phyloP scores from a whole-genome alignment of 2,888 invertebrate species.

The Scelioninae gen. 1 region DNA sequence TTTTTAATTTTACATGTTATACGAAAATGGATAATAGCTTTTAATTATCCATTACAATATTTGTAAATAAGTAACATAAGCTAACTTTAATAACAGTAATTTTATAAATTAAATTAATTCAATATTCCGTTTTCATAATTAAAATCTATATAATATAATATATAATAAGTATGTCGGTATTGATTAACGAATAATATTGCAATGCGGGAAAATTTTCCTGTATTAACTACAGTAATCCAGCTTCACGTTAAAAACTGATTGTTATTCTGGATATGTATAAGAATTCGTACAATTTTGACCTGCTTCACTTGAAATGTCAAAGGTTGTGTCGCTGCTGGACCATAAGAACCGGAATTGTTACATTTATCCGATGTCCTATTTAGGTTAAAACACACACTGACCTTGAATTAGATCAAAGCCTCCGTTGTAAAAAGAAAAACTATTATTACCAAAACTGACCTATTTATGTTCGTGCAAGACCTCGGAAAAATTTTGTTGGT shows the following conservation, averaged over 20 bases:
- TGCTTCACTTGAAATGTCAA: conserved; percentile 26
- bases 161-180: neutral
- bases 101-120: neutral
- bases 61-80: neutral
- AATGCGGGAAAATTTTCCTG: neutral
- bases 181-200: conserved; percentile 18
- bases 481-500: conserved; percentile 25
- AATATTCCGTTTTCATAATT: neutral
- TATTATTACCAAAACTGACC: conserved; percentile 55
- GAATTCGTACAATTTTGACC: conserved; percentile 25
- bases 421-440: conserved; percentile 25
- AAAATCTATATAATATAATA: neutral
- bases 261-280: neutral
- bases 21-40: neutral
- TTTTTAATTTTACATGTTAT: neutral
- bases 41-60: neutral
- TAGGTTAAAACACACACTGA: conserved; percentile 18
- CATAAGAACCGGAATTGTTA: conserved; percentile 10
- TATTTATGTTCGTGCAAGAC: conserved; percentile 25
- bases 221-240: neutral
- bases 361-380: conserved; percentile 25
- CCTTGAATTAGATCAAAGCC: conserved; percentile 49
- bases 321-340: neutral
- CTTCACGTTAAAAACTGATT: neutral
- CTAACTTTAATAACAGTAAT: no score